A percentile compares a stretch with the other conserved stretches of the same genome.
These are phyloP conservation scores for Neocrepidodera transversa DNA, from an alignment of 2,888 invertebrate species.

Conservation along the genomic window DNA sequence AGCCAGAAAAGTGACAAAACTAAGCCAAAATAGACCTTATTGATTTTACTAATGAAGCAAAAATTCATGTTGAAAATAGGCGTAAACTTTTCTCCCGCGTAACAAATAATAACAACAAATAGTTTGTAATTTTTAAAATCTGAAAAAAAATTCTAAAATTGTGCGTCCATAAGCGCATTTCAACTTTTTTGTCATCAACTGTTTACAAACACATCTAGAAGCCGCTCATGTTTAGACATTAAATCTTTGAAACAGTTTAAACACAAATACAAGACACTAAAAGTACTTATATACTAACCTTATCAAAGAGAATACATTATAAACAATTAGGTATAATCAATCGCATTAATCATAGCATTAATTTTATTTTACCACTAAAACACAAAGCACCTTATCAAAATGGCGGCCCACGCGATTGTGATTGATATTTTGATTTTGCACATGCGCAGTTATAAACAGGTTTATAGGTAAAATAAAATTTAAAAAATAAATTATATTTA, in stretches of 20 bases:
- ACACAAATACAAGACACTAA: constrained; percentile 10
- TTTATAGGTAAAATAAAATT: constrained; percentile 30
- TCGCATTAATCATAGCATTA: constrained; percentile 34
- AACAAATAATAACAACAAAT: constrained; percentile 46
- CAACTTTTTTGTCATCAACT: constrained; percentile 32
- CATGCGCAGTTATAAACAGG: constrained; percentile 42
- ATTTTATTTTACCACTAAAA: constrained; percentile 44
- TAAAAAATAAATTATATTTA: no score
- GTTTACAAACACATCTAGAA: constrained; percentile 46
- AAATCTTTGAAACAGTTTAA: constrained; percentile 5
- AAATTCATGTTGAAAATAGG: constrained; percentile 48
- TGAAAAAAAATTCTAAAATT: constrained; percentile 1
- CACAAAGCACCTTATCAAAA: constrained; percentile 58
- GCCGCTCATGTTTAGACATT: constrained; percentile 37
- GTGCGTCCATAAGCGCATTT: constrained; percentile 7
- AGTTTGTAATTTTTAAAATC: not conserved
- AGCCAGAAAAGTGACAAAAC: constrained; percentile 27
- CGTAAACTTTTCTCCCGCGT: constrained; percentile 56
- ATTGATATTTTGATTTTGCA: constrained; percentile 49
- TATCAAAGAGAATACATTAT: constrained; percentile 28
- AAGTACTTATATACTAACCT: constrained; percentile 37
- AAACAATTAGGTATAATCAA: constrained; percentile 28
- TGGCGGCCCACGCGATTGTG: constrained; percentile 60
- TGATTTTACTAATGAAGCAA: constrained; percentile 45
- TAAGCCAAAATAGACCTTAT: constrained; percentile 47